Evolutionary conservation across 2,797 vertebrate genomes (phyloP), one percentile per base, ranked within the genome.

Genomic region (Taeniopygia guttata): DNA sequence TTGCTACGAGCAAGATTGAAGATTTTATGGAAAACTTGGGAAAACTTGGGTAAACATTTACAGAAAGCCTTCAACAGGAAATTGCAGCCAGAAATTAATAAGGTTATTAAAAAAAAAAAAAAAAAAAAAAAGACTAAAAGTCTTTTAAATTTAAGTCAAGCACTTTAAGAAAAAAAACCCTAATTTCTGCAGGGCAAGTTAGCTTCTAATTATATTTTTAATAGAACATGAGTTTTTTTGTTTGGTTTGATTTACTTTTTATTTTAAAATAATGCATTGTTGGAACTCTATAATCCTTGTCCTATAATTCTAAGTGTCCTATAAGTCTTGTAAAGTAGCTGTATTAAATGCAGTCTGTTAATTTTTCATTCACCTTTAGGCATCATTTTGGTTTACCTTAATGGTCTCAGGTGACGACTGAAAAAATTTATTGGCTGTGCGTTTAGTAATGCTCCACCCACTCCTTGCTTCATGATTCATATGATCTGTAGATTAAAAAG

Each of bases 241-340:
- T 13, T 20, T 1, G 0, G 0, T 59, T 87, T 58, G 1, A 20
- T 73, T 54, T 69, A 42, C 2, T 26, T 49, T 85, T 66, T 60
- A 11, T 68, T 84, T 73, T 67, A 38, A 82, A 73, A 2, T 2
- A 17, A 40, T 20, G 20, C 1, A 34, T 32, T 55, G 85, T 81
- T 40, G 6, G 27, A 77, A n/a, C 5, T 1, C 27, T 0, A 2
- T 38, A 38, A 38, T 38, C 36, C 36, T 38, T 38, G 5, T 38
- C 16, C 10, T 51, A 22, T 48, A 58, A 22, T 51, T 73, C 27
- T 40, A 38, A 38, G 36, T 38, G 5, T 38, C 16, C 10, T 51
- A 22, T 48, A 58, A 22, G 51, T 73, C 30, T 40, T 25, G 5
- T 42, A 29, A 88, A 92, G 43, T 67, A 36, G 1, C 5, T 38